phyloP scores from a whole-genome alignment of 2,888 invertebrate genomes.

The Cyrtodaria siliqua region DNA sequence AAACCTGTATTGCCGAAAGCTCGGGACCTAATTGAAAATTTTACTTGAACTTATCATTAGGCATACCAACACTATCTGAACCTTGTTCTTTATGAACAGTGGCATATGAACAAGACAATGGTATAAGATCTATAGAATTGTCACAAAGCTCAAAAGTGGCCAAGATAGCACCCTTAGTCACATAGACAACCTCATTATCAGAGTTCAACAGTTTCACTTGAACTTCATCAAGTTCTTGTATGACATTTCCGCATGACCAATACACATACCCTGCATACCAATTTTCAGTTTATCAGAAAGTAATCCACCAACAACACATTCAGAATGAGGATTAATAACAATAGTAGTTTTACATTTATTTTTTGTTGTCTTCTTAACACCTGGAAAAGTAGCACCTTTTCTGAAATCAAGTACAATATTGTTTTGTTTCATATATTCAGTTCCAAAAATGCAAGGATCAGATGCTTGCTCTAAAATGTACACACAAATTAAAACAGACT shows the following conservation, averaged over 20 bases:
- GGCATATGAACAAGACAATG: conserved; percentile 19
- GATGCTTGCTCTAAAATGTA: conserved; percentile 25
- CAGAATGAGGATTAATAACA: too few species aligned
- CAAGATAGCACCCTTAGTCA: too few species aligned
- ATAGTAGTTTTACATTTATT: too few species aligned
- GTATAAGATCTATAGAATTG: conserved; percentile 10
- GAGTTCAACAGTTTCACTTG: conserved; percentile 38
- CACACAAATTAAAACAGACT: conserved; percentile 15
- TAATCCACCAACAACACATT: conserved; percentile 15
- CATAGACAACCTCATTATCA: conserved; percentile 30
- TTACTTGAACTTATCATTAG: too few species aligned
- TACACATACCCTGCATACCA: conserved; percentile 27
- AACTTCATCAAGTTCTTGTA: conserved; percentile 13
- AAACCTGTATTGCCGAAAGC: conserved; percentile 8
- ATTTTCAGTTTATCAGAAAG: conserved; percentile 8
- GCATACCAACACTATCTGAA: too few species aligned
- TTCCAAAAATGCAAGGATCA: conserved; percentile 31
- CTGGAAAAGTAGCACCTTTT: too few species aligned
- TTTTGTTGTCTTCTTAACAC: too few species aligned
- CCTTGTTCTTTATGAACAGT: too few species aligned
- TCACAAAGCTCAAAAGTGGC: too few species aligned
- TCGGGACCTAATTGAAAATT: conserved; percentile 12
- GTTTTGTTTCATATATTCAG: conserved; percentile 24
- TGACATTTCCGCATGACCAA: too few species aligned
- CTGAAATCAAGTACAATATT: too few species aligned